Evolutionary conservation across 2,888 invertebrate genomes (phyloP).

Genomic region (Brachyopa scutellaris): DNA sequence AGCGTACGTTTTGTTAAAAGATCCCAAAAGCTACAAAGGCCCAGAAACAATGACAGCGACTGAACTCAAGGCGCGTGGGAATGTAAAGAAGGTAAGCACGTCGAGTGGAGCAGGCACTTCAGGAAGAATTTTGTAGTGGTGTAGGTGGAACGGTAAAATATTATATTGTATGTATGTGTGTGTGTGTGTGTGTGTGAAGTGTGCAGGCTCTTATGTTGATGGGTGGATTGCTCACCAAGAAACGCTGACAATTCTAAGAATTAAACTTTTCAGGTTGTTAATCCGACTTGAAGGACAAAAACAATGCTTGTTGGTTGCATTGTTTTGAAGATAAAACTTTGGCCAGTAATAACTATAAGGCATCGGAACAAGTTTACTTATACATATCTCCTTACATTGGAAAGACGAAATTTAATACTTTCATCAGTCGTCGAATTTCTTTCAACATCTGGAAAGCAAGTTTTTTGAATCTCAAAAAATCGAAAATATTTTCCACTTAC

Average conservation of each 20-base stretch:
- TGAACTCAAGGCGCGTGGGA: slow-evolving; percentile 20
- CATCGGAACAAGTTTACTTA: no score
- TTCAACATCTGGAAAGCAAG: no score
- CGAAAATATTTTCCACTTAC: no score
- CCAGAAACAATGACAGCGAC: slow-evolving; percentile 50
- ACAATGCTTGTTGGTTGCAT: slow-evolving; percentile 17
- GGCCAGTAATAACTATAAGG: no score
- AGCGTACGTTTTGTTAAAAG: slow-evolving; percentile 58
- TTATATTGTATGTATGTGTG: slow-evolving; percentile 22
- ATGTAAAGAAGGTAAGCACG: slow-evolving; percentile 30
- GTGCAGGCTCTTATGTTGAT: slow-evolving; percentile 27
- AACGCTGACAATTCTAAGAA: slow-evolving; percentile 38
- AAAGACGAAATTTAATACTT: no score
- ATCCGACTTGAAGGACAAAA: slow-evolving; percentile 21
- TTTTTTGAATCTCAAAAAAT: no score
- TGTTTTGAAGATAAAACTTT: not conserved
- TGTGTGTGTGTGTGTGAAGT: slow-evolving; percentile 34
- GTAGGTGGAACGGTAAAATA: slow-evolving; percentile 6
- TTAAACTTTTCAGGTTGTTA: slow-evolving; percentile 68
- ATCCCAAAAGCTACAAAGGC: slow-evolving; percentile 59
- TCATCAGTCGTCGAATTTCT: no score
- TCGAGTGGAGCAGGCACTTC: slow-evolving; percentile 42
- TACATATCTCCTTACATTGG: no score
- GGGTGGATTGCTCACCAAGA: slow-evolving; percentile 43
- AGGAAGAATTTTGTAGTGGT: slow-evolving; percentile 7